Conservation (phyloP, 2,797 vertebrate species). For the Galaxias olidus region DNA sequence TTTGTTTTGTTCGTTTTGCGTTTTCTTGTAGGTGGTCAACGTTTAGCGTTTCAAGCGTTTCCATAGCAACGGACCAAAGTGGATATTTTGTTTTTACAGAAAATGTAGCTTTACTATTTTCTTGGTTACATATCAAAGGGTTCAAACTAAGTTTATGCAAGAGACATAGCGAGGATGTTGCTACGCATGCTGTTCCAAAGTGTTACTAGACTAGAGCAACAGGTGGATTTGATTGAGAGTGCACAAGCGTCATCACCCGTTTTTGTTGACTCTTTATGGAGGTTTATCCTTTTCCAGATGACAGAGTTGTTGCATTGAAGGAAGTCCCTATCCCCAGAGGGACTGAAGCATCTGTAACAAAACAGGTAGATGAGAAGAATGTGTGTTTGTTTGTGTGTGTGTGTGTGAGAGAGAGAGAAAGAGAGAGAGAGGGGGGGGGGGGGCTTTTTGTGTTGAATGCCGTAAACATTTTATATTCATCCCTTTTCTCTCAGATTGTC, state of each 20-base stretch:
- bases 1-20: neutral
- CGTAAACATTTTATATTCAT: neutral
- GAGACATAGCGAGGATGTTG: too few species aligned
- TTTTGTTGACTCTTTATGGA: neutral
- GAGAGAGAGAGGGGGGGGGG: too few species aligned
- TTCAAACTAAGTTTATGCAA: neutral
- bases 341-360: conserved; percentile 25
- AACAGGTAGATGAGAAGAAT: conserved; percentile 36
- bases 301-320: conserved; percentile 52
- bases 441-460: neutral
- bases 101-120: too few species aligned
- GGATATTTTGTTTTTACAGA: too few species aligned
- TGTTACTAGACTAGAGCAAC: conserved; percentile 6
- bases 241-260: neutral
- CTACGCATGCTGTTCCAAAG: neutral
- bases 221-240: conserved; percentile 45
- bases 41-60: too few species aligned
- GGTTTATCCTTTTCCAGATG: conserved; percentile 48
- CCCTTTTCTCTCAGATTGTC: conserved; percentile 63
- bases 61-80: too few species aligned
- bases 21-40: neutral
- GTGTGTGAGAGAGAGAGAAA: too few species aligned
- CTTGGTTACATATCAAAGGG: neutral
- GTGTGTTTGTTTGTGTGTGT: neutral
- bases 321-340: conserved; percentile 56